Evolutionary conservation across 2,888 invertebrate genomes (phyloP), one percentile per base, ranked within the genome.

Genomic region (Lottia scabra): DNA sequence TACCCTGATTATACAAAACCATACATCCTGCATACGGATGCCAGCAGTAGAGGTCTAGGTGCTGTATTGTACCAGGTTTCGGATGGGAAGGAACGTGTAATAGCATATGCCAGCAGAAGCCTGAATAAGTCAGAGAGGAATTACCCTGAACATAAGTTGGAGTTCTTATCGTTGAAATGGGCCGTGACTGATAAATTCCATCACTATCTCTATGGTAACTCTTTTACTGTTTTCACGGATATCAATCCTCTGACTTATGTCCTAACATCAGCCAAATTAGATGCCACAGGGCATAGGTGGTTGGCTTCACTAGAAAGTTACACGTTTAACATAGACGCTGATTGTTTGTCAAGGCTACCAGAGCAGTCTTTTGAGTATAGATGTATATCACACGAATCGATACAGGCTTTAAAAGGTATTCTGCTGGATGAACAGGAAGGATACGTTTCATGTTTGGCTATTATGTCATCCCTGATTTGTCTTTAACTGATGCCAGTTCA

Each of bases 11-110:
- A 71, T 63, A 67, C 62, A n/a, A 19, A 56, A 26, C 75, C 76
- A 15, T 81, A 78, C 64, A 70, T 75, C 13, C 44, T 78, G 15
- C 79, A 77, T 70, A 72, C 72, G 23, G 78, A 80, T 74, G 78
- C 78, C 13, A 76, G 78, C 67, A 43, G 73, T 38, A 10, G 63
- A 16, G 77, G 48, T 30, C 63, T 75, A 6, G 77, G 77, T n/a
- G 78, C 74, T 12, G 76, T 80, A 15, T 45, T 80, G 13, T 79
- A 77, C 10, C 80, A 79, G 66, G 65, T 76, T 16, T 66, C 78
- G 68, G 63, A 63, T 45, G 26, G 67, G 10, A 30, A 68, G 23
- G 15, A 27, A n/a, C 45, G 68, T 8, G 79, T 79, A 5, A 71
- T 81, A 23, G 72, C 73, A 2, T 76, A 78, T 71, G 76, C 78